A percentile compares a stretch with the other conserved stretches of the same genome.
Conservation (phyloP, 2,113 vertebrate species). For the Scartelaos histophorus region DNA sequence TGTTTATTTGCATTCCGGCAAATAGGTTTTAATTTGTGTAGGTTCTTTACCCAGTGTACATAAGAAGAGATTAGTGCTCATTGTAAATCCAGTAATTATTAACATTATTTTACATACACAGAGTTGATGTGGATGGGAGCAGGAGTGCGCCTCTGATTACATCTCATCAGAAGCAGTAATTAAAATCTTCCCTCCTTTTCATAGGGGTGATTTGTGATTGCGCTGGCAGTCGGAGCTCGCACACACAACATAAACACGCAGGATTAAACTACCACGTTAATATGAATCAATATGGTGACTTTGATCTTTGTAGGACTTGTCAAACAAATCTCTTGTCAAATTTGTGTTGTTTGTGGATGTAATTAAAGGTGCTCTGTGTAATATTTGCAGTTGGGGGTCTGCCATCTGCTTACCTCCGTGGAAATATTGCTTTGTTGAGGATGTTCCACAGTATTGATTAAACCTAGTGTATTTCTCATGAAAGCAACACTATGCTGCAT, state of each 20-base stretch:
- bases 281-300: neutral
- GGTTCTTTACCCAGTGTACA: conserved; percentile 10
- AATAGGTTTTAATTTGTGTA: conserved; percentile 25
- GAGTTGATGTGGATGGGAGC: neutral
- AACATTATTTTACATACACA: conserved; percentile 13
- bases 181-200: conserved; percentile 7
- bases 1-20: conserved; percentile 22
- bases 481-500: too few relatives aligned
- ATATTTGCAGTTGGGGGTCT: too few relatives aligned
- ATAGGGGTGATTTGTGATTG: neutral
- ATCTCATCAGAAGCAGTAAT: conserved; percentile 3
- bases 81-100: conserved; percentile 3
- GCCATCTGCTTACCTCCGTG: too few relatives aligned
- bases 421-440: too few relatives aligned
- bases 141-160: neutral
- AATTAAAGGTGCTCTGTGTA: too few relatives aligned
- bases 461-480: too few relatives aligned
- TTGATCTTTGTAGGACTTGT: neutral
- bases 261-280: neutral
- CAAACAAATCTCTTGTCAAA: too few relatives aligned
- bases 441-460: too few relatives aligned
- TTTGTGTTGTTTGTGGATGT: neutral
- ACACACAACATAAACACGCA: conserved; percentile 2
- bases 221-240: neutral
- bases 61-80: conserved; percentile 2